A percentile compares a stretch with the other conserved stretches of the same genome.
Evolutionary conservation across 2,888 invertebrate genomes (phyloP).

Genomic region (Therioaphis trifolii): DNA sequence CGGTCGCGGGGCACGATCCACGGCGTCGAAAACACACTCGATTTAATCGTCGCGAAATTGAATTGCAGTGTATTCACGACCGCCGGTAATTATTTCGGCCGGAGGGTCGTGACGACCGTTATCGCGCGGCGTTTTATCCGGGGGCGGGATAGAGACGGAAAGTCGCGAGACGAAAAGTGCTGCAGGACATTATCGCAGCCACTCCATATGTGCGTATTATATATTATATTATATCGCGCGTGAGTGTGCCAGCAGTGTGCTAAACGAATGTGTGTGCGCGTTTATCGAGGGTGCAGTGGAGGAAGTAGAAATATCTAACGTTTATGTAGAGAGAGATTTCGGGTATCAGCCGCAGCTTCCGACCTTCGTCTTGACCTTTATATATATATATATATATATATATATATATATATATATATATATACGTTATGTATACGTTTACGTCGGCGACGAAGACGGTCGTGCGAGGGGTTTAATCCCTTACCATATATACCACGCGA

Average conservation of each 20-base stretch:
- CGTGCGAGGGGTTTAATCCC: conserved; percentile 12
- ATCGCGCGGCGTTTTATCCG: conserved; percentile 5
- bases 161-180: not conserved
- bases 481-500: not conserved
- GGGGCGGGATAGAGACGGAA: too few species aligned
- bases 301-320: not conserved
- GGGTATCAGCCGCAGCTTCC: conserved; percentile 45
- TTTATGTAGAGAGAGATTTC: conserved; percentile 8
- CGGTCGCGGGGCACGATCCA: too few species aligned
- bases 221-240: too few species aligned
- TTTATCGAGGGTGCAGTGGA: not conserved
- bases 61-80: not conserved
- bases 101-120: not conserved
- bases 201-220: not conserved
- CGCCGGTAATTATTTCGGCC: conserved; percentile 3
- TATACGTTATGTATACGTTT: too few species aligned
- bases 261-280: too few species aligned
- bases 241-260: too few species aligned
- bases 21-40: not conserved
- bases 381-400: not conserved
- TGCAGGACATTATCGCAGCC: not conserved
- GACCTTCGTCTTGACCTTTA: conserved; percentile 42
- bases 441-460: not conserved
- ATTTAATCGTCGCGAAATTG: conserved; percentile 14
- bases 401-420: conserved; percentile 1